Evolutionary conservation across 2,113 vertebrate species (phyloP), one percentile per base, ranked within the genome.

Genomic region (Cathartes aura): DNA sequence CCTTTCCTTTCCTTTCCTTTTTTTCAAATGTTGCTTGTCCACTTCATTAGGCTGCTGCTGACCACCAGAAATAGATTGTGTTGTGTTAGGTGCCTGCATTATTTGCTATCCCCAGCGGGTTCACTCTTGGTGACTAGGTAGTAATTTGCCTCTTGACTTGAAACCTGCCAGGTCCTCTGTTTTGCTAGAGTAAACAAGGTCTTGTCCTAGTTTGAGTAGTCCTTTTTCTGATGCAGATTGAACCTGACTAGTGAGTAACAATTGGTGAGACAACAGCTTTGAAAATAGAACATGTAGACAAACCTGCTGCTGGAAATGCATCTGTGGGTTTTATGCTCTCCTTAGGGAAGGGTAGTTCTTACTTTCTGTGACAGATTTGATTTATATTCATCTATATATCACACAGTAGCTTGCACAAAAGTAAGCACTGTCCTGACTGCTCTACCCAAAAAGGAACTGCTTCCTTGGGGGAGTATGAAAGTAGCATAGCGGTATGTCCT

Each of bases 21-120:
- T 74, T 87, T 78, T 91, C n/a, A 16, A n/a, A 17, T 88, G 32
- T 15, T 64, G 7, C n/a, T 73, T 91, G 40, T 86, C 71, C 62
- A 62, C 78, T 91, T 96, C 87, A 80, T 66, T 79, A 75, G 26
- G 15, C 93, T 95, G 91, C 95, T 8, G 1, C 95, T 94, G 93
- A 89, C 82, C 89, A 82, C 89, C 48, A 96, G 89, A 95, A 95
- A 85, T 53, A 58, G 81, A 48, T 90, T 0, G 42, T 82, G 43
- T 48, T 85, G 83, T 87, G 83, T 60, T 95, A 91, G 78, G 87
- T 82, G 64, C 84, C 73, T 94, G 83, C 72, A 62, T 73, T 95
- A 60, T 79, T 82, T 93, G 58, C 58, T 84, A 1, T 84, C 43
- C 38, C 64, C 5, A 8, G 80, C 64, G 29, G 11, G 60, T 87